Evolutionary conservation across 2,888 invertebrate genomes (phyloP), one percentile per base, ranked within the genome.

Genomic region (Mechanitis mazaeus): DNA sequence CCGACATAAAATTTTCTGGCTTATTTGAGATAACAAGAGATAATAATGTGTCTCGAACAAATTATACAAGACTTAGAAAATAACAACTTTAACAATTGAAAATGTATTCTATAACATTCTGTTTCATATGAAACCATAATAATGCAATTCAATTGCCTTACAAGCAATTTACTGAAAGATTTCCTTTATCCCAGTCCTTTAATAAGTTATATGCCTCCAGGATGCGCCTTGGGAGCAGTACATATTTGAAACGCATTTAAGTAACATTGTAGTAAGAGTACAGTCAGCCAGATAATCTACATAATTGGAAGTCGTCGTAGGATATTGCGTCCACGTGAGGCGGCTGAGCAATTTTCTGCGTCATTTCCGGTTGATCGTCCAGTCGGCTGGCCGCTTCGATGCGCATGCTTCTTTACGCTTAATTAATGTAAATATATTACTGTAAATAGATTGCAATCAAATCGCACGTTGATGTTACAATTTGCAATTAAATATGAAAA

Each of bases 241-340:
- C 42, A 47, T 46, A 54, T 55, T 58, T 47, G 57, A 56, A 64
- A 66, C 60, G 62, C 62, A 62, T 61, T 61, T 61, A 78, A 74
- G 75, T 75, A 79, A 76, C 75, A 70, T 66, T 70, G 77, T 79
- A 81, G 82, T 83, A 80, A 84, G 80, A 79, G 81, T 81, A 83
- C 81, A 79, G 77, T 72, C 69, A 71, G 75, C 71, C 75, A 78
- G 78, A 85, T 87, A 87, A 88, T 90, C 88, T 89, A 83, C 89
- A 90, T 90, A 88, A 90, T 89, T 89, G 88, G 82, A 81, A 85
- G 80, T 82, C 82, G 81, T 84, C 79, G 80, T 81, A 85, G 87
- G 87, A 88, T 87, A 88, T 89, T 86, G 83, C 85, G 85, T 87
- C 85, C 87, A 87, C 79, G 83, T 84, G 84, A 83, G 83, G 79